Base-by-base conservation (phyloP, 2,797 vertebrate genomes). In the Benthosema pterotum region DNA sequence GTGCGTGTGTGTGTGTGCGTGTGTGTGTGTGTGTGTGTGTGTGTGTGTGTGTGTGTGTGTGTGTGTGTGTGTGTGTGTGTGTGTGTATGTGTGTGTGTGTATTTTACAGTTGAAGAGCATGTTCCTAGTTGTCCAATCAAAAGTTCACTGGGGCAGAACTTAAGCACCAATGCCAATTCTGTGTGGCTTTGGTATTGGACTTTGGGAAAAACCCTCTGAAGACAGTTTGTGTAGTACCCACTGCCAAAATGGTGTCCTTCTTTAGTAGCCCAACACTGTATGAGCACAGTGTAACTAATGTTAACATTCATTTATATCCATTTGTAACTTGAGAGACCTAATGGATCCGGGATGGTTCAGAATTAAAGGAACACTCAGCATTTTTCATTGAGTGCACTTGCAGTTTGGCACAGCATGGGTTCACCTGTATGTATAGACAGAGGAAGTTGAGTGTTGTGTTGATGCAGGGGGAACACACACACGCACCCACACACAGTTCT, bases 181-280 rank as follows among this genome's bases (percentile, higher is more conserved):
- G 62, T 67, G 71, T 58, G 17, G 52, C 58, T 57, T 59, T 59
- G 65, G 58, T 63, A 74, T 59, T 46, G 56, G 61, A 51, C 61
- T 42, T 67, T 19, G 43, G 63, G 52, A 71, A 70, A 67, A 52
- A 42, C 18, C 42, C 68, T 50, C 50, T 11, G 0, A 54, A 78
- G n/a, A 63, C 13, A 32, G 18, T 65, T 62, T 71, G 61, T 66
- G 25, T 65, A 46, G 47, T n/a, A n/a, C n/a, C 49, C 8, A 1
- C 43, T 67, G 63, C 65, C 74, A 73, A 73, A 70, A 63, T 28
- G 43, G 48, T 65, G 58, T 42, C 78, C 65, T 67, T 71, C 66
- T 61, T 45, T 50, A 47, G 25, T 67, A 48, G 54, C 51, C 51
- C 4, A 52, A 62, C 51, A n/a, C n/a, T n/a, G n/a, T n/a, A n/a